Evolutionary conservation across 2,797 vertebrate species (phyloP), one percentile per base, ranked within the genome.

Genomic region (Crocodylus rhombifer): DNA sequence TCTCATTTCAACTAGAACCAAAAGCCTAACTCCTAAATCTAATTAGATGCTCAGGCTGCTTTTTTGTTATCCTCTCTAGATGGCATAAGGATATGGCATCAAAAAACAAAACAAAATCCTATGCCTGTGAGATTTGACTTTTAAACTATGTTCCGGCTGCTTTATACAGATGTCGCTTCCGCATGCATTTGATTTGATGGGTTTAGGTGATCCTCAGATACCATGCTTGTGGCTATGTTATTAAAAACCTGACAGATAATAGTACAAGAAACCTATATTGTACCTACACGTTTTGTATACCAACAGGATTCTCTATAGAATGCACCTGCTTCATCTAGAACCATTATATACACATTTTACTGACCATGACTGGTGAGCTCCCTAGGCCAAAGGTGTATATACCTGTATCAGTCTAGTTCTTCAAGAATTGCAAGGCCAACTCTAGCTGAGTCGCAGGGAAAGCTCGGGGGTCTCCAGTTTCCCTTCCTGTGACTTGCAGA

Each of bases 401-500:
- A 16, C 42, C 42, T 42, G 42, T 42, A 42, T 42, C 42, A 42
- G 8, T 42, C 42, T 42, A 42, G 42, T 7, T 42, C 42, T 42
- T 42, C 0, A 30, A 57, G 62, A 73, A 58, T 9, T 26, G 1
- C 25, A 21, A 25, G 25, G 77, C 5, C 21, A 23, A 6, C n/a
- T 42, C 23, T 14, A 4, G 36, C 0, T 9, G 13, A 60, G 7
- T 0, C 67, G 7, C 6, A 12, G 12, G 8, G 77, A 1, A 67
- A 42, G 33, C 0, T 28, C 25, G 73, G 73, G 76, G 55, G 42
- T 64, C 62, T 61, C 56, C 57, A 33, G 85, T 81, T 90, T 60
- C 69, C 84, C 11, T 61, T 84, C n/a, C 60, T 2, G 0, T 26
- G 28, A 67, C 14, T 23, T 58, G 30, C 4, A 60, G 73, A 78